These are phyloP conservation scores for Eupsittula cactorum DNA, from an alignment of 2,113 vertebrate species.

Conservation along the genomic window DNA sequence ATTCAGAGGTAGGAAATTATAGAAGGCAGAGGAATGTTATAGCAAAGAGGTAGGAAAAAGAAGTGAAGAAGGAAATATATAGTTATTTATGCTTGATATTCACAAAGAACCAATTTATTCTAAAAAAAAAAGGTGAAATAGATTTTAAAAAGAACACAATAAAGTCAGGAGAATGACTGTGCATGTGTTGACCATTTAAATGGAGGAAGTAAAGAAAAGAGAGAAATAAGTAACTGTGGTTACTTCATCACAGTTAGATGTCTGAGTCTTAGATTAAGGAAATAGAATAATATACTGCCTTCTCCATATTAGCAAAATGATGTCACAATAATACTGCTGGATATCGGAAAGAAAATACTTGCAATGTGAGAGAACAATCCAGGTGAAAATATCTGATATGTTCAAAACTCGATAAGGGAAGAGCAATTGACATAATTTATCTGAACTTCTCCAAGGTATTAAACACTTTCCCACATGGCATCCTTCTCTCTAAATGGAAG, in stretches of 20 bases:
- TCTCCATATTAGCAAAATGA: neutral
- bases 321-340: neutral
- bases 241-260: neutral
- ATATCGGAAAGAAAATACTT: neutral
- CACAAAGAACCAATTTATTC: accelerated
- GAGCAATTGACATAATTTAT: neutral
- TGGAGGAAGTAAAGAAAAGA: neutral
- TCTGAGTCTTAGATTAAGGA: neutral
- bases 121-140: neutral
- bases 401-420: neutral
- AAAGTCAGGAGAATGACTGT: neutral
- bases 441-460: neutral
- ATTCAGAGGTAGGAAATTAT: neutral
- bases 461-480: neutral
- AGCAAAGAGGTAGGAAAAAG: neutral
- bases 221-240: neutral
- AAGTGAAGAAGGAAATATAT: neutral
- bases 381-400: neutral
- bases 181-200: neutral
- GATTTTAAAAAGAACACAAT: neutral
- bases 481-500: neutral
- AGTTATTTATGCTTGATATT: neutral
- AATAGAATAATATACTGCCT: neutral
- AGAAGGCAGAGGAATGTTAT: neutral
- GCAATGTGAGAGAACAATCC: neutral